These are phyloP conservation scores for Spodoptera frugiperda DNA, from an alignment of 1,140 invertebrate genomes.

Conservation along the genomic window DNA sequence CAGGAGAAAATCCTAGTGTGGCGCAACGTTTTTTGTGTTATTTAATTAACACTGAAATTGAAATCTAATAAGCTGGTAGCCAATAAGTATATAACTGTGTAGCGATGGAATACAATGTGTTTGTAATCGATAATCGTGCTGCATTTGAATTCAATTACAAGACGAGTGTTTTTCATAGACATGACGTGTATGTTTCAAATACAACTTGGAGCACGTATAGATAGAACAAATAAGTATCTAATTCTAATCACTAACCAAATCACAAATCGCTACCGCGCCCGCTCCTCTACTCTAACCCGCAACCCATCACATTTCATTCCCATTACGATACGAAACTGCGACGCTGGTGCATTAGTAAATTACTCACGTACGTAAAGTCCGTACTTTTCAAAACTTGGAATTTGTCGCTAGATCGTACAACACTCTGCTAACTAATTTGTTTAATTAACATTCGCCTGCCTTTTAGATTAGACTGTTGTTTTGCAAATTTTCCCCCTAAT, in stretches of 20 bases:
- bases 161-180: no score
- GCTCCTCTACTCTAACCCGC: neutral
- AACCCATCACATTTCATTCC: conserved; percentile 43
- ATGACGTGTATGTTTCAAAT: no score
- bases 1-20: no score
- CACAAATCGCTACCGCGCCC: neutral
- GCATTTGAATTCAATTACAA: no score
- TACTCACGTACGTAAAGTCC: conserved; percentile 75
- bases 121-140: no score
- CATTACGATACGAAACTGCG: conserved; percentile 58
- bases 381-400: conserved; percentile 75
- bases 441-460: conserved; percentile 64
- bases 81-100: no score
- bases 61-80: no score
- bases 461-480: conserved; percentile 30
- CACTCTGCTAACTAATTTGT: conserved; percentile 74
- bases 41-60: no score
- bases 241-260: neutral
- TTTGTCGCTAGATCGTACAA: conserved; percentile 76
- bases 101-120: no score
- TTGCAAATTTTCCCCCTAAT: conserved; percentile 41
- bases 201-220: no score
- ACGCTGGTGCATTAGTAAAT: conserved; percentile 79
- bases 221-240: neutral
- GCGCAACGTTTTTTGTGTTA: no score